Evolutionary conservation across 2,797 vertebrate species (phyloP).

Genomic region (Coregonus suidteri): DNA sequence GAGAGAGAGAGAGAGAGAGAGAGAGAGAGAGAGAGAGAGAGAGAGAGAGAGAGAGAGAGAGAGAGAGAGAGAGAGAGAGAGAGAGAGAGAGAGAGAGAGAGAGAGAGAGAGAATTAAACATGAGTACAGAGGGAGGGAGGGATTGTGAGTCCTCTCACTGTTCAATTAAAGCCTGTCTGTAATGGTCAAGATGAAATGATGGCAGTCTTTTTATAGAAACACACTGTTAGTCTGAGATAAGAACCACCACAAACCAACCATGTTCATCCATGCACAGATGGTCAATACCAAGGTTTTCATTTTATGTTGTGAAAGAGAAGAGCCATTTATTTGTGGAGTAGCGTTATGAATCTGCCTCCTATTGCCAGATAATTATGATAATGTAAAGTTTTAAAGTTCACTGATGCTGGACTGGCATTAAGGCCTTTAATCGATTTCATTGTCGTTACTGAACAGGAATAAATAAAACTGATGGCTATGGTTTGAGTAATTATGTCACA

Average conservation of each 20-base stretch:
- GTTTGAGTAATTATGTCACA: conserved; percentile 79
- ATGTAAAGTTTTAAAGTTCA: conserved; percentile 70
- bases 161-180: conserved; percentile 75
- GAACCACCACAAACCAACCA: background rate
- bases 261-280: background rate
- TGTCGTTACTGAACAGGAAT: conserved; percentile 79
- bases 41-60: conserved; percentile 6
- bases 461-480: conserved; percentile 79
- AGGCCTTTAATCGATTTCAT: conserved; percentile 77
- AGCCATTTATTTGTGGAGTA: background rate
- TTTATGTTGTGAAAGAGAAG: background rate
- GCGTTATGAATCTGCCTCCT: conserved; percentile 36
- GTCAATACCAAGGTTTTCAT: background rate
- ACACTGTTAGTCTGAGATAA: background rate
- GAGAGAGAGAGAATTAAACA: conserved; percentile 76
- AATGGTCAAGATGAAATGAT: conserved; percentile 74
- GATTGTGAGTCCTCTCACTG: conserved; percentile 87
- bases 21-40: conserved; percentile 52
- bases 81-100: conserved; percentile 19
- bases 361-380: conserved; percentile 69
- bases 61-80: background rate
- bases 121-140: conserved; percentile 78
- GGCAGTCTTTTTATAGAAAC: background rate
- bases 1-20: conserved; percentile 51
- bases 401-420: conserved; percentile 68